Evolutionary conservation across 92 coral and sea anemone genomes (phyloP), one percentile per base, ranked within the genome.

Genomic region (Zoanthus sociatus): DNA sequence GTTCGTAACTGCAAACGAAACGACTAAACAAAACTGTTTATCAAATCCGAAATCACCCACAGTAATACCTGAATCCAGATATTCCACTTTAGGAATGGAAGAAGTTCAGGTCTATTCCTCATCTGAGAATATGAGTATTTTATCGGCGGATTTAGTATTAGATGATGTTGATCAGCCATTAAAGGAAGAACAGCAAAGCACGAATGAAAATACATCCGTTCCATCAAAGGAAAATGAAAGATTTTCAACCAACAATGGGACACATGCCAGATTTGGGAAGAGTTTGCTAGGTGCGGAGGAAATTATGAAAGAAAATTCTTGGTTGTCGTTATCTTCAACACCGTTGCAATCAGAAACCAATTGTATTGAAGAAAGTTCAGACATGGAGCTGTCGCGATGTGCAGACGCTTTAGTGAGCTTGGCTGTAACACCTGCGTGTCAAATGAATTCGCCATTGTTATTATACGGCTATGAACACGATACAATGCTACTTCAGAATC

Each of bases 41-140:
- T 16, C 79, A 16, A 20, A 11, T 14, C 54, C 18, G 7, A 11
- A 10, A 17, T 3, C 53, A 71, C 63, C 32, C 86, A 5, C 47
- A 3, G 64, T 13, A 17, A 10, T 6, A 42, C 51, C 26, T 20
- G 70, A 55, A 26, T 77, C 73, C 26, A 14, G 21, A 33, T 61
- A 30, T 32, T 48, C 75, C 30, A n/a, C 77, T 53, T 31, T 33
- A 75, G 77, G 74, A 50, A 21, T 46, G 8, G 82, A 72, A 15
- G 55, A 87, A 48, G 70, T 82, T 55, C 55, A 58, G 6, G 98
- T 88, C 75, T 87, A 89, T 9, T 94, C 94, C 15, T 89, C 92
- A 1, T 89, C 93, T 5, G 96, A 91, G 70, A 94, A 91, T 66
- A 87, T 94, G 17, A 91, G 94, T 70, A 84, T 87, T 48, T 93